A percentile compares a stretch with the other conserved stretches of the same genome.
These are phyloP conservation scores for Taenaris catops DNA, from an alignment of 2,888 invertebrate species.

Conservation along the genomic window DNA sequence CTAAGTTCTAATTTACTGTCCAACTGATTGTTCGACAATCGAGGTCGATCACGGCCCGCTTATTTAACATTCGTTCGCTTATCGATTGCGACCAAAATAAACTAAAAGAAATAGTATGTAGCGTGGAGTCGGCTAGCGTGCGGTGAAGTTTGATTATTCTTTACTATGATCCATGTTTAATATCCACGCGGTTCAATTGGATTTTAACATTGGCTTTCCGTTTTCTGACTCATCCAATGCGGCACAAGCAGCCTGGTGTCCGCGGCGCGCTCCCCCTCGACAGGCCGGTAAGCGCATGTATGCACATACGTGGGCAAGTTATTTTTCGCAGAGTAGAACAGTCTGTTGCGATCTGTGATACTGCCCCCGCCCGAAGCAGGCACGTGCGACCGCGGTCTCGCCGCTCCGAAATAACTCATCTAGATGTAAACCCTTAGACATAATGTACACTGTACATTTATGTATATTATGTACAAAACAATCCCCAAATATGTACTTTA, in stretches of 20 bases:
- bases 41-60: conserved; percentile 56
- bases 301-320: conserved; percentile 19
- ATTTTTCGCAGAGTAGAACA: conserved; percentile 6
- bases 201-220: conserved; percentile 53
- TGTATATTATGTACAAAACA: no score
- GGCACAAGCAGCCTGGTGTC: conserved; percentile 61
- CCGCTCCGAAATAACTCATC: conserved; percentile 59
- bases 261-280: conserved; percentile 48
- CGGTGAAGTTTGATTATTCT: conserved; percentile 41
- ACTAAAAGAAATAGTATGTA: conserved; percentile 74
- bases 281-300: conserved; percentile 50
- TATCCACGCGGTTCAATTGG: conserved; percentile 33
- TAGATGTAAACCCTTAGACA: conserved; percentile 65
- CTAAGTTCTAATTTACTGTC: no score
- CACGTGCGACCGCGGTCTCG: conserved; percentile 42
- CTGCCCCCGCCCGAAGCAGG: conserved; percentile 27
- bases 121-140: conserved; percentile 70
- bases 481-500: no score
- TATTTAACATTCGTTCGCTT: conserved; percentile 59
- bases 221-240: conserved; percentile 76
- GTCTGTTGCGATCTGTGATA: conserved; percentile 2
- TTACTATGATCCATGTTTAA: conserved; percentile 30
- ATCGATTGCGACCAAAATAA: conserved; percentile 72
- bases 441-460: no score
- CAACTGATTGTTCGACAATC: conserved; percentile 58